These are phyloP conservation scores for Pteropus alecto DNA, from an alignment of 2,113 vertebrate genomes.

Conservation along the genomic window DNA sequence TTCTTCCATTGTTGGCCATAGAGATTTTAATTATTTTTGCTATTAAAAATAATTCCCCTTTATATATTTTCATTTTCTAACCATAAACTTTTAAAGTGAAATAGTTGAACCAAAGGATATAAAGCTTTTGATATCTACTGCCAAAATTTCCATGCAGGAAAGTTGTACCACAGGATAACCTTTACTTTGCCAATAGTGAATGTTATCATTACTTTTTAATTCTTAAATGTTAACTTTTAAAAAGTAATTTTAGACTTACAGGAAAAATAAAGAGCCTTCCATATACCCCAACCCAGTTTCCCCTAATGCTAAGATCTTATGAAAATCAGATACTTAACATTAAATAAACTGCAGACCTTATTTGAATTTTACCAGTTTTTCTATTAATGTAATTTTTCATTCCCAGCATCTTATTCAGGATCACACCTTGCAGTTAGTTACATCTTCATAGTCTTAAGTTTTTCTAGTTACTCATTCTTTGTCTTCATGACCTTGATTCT, in stretches of 20 bases:
- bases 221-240: not conserved
- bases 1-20: not conserved
- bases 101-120: not conserved
- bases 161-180: not conserved
- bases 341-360: not conserved
- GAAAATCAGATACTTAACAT: not conserved
- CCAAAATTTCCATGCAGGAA: not conserved
- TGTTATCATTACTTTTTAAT: not conserved
- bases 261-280: not conserved
- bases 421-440: not conserved
- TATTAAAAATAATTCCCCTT: not conserved
- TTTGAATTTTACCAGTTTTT: conserved; percentile 15
- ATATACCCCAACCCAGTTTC: not conserved
- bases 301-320: not conserved
- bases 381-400: not conserved
- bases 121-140: not conserved
- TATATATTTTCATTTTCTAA: not conserved
- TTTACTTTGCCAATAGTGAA: not conserved
- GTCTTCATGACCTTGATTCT: not conserved
- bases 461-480: not conserved
- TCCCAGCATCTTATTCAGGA: not conserved
- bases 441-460: not conserved
- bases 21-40: not conserved
- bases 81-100: not conserved
- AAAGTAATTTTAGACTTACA: not conserved